Conservation (phyloP, 1,140 invertebrate genomes). For the Chironomus striatipennis region DNA sequence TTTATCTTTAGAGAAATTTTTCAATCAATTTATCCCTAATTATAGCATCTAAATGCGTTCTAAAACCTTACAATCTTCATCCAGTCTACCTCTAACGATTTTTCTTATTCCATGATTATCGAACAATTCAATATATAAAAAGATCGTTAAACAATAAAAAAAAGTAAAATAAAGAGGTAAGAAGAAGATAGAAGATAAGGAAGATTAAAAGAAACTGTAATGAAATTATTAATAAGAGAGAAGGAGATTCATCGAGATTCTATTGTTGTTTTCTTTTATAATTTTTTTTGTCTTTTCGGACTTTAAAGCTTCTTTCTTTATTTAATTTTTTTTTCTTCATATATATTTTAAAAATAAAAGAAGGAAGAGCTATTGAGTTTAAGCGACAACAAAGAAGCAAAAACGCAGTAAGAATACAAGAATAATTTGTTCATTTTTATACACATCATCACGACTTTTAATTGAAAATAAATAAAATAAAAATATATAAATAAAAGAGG, state of each 20-base stretch:
- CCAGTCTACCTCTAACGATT: too few species aligned
- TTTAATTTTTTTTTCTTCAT: background rate
- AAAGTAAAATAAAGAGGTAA: background rate
- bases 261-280: background rate
- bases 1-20: too few species aligned
- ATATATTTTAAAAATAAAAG: too few species aligned
- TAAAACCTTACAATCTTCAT: too few species aligned
- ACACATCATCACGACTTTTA: conserved; percentile 12
- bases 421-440: conserved; percentile 10
- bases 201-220: conserved; percentile 9
- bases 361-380: too few species aligned
- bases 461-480: background rate
- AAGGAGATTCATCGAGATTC: background rate
- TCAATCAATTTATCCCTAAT: too few species aligned
- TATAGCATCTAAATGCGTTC: too few species aligned
- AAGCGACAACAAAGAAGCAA: background rate
- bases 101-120: background rate
- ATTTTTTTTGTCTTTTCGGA: background rate
- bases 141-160: conserved; percentile 14
- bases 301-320: background rate
- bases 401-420: conserved; percentile 1
- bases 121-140: conserved; percentile 12
- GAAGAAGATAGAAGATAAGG: background rate
- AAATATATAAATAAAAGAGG: too few species aligned
- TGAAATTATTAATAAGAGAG: conserved; percentile 20